Base-by-base conservation (phyloP, 2,888 invertebrate genomes). In the Cataglyphis cursor region DNA sequence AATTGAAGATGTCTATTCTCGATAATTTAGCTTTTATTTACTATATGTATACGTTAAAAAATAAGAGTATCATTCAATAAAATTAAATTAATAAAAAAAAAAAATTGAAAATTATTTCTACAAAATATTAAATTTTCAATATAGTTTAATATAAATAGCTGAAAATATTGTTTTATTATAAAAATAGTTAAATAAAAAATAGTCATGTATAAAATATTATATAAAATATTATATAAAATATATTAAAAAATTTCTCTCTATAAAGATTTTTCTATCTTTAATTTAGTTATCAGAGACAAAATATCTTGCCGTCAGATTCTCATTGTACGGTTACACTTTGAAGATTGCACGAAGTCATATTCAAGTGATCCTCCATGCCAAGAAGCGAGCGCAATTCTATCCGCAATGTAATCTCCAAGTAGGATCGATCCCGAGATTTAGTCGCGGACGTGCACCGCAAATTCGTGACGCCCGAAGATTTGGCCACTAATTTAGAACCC, bases 301-400 rank as follows among this genome's bases (percentile, higher is more conserved):
- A 15, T 15, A 4, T 9, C 9, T 72, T 24, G 12, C 12, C 8
- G 12, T 15, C 51, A 21, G 35, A 38, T 68, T 76, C 21, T 51
- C 70, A 38, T 9, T n/a, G 24, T 31, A n/a, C 21, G 38, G n/a
- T 57, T 59, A 31, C 31, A 4, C 8, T 12, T 28, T 35, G 44
- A n/a, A 41, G 70, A 68, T 15, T 70, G 70, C 31, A 24, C 18
- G 0, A 59, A 57, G 8, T 70, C 41, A 24, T 24, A 51, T 38
- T 15, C 57, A 72, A 59, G 59, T 78, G 70, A 70, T 57, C 57
- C 31, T 54, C 31, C 68, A 51, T 54, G 51, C 21, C 78, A 44
- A 72, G 72, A 59, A 80, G 18, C 24, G 18, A 68, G 18, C 12
- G 70, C 70, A 59, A 78, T 59, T 31, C 35, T 70, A 78, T 78